Base-by-base conservation (phyloP, 1,140 invertebrate species). In the Coptotermes formosanus region DNA sequence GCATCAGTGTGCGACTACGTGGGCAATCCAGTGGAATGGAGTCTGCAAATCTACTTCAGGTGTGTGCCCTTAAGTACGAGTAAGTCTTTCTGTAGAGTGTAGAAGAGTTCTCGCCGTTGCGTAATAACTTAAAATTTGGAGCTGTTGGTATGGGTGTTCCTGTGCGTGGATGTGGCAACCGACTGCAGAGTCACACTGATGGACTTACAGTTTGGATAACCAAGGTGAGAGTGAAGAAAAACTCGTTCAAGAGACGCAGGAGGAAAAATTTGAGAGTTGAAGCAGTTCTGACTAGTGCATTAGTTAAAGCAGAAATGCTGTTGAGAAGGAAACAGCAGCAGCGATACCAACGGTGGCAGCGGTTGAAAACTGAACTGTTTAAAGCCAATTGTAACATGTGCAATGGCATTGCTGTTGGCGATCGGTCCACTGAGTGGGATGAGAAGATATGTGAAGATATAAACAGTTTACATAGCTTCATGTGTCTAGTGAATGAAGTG, bases 171-270 rank as follows among this genome's bases (percentile, higher is more conserved):
- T 75, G 44, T 44, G 38, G 32, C 43, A 38, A 45, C 82, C 2
- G 48, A n/a, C 44, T 75, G 48, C 64, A 82, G 69, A 89, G 89
- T 69, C 88, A 89, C 9, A 90, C 90, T 32, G 90, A 90, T 87
- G 89, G 90, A 86, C 87, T 91, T 11, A 82, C 88, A 19, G 89
- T 89, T 86, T 93, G 92, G 92, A 92, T 93, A 82, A 88, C 86
- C 43, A 88, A 89, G 87, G 89, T 92, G 48, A 90, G 91, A 85
- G 86, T 87, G 48, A 93, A 93, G 88, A 92, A 91, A 88, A 85
- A 89, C 14, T 88, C 88, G 55, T 90, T 89, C 69, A 89, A 91
- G 82, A 88, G 88, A 82, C 90, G 89, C 87, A 89, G 88, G 32
- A 90, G 89, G 75, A 91, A 91, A 45, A 88, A 92, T 88, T 88